These are phyloP conservation scores for Hoplodrina ambigua DNA, from an alignment of 2,888 invertebrate species.

Conservation along the genomic window DNA sequence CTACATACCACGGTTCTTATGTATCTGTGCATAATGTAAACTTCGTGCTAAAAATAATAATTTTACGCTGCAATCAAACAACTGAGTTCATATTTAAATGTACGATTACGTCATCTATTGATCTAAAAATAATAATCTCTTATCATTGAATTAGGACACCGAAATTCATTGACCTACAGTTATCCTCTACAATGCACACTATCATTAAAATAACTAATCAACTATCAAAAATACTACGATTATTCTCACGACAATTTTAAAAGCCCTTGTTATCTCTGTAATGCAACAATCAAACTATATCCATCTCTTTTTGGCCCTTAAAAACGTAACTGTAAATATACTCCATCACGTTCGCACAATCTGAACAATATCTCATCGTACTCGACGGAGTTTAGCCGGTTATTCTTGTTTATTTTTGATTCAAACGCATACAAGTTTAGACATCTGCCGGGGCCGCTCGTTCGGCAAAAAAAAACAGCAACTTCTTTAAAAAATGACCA, in stretches of 20 bases:
- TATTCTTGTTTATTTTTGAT: constrained; percentile 68
- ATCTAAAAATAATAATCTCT: constrained; percentile 7
- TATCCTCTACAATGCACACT: constrained; percentile 2
- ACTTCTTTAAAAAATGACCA: constrained; percentile 35
- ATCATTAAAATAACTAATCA: constrained; percentile 35
- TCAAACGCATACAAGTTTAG: constrained; percentile 55
- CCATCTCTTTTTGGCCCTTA: constrained; percentile 29
- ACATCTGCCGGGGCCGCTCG: constrained; percentile 54
- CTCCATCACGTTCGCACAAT: constrained; percentile 35
- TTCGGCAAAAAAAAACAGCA: constrained; percentile 20
- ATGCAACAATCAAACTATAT: constrained; percentile 5
- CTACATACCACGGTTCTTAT: background rate
- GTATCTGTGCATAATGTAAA: background rate
- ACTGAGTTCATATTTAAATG: constrained; percentile 22
- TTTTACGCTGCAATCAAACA: background rate
- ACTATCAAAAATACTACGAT: constrained; percentile 40
- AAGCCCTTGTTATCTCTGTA: background rate
- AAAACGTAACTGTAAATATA: background rate
- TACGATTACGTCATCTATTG: constrained; percentile 2
- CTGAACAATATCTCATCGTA: constrained; percentile 37
- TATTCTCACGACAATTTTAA: constrained; percentile 24
- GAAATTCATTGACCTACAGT: constrained; percentile 45
- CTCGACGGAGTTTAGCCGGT: constrained; percentile 55
- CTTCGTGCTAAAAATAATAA: constrained; percentile 25
- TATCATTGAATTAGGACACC: constrained; percentile 28